Conservation (phyloP, 2,888 invertebrate genomes). For the Mellilla xanthometata region DNA sequence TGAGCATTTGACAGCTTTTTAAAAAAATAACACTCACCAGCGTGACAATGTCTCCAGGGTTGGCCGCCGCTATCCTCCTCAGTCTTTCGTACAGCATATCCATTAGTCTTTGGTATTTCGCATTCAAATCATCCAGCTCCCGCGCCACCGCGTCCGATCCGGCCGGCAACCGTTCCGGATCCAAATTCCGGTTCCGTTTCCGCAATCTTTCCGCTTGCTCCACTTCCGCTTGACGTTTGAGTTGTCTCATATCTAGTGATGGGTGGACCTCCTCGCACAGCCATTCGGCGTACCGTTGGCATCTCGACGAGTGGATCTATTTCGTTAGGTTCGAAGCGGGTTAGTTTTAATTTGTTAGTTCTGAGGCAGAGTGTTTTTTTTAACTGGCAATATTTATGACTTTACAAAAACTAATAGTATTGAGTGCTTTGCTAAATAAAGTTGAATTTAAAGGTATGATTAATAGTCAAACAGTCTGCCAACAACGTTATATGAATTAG, state of each 20-base stretch:
- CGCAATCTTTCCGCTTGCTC: conserved; percentile 64
- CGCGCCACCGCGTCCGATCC: conserved; percentile 90
- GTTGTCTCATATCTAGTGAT: conserved; percentile 85
- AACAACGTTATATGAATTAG: conserved; percentile 17
- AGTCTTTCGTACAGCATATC: conserved; percentile 87
- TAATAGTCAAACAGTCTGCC: conserved; percentile 14
- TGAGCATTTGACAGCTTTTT: conserved; percentile 9
- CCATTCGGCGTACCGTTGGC: conserved; percentile 92
- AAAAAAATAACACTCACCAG: conserved; percentile 84
- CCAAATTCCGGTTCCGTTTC: conserved; percentile 49
- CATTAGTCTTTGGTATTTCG: conserved; percentile 88
- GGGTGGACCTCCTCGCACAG: conserved; percentile 92
- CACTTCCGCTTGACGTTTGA: conserved; percentile 67
- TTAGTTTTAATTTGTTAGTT: conserved; percentile 78
- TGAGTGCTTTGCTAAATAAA: no score
- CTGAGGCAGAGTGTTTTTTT: conserved; percentile 47
- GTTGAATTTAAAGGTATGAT: no score
- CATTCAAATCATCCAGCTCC: conserved; percentile 92
- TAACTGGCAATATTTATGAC: conserved; percentile 1
- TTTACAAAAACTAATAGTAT: no score
- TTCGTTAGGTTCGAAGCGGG: conserved; percentile 69
- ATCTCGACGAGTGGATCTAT: conserved; percentile 93
- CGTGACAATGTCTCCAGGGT: conserved; percentile 88
- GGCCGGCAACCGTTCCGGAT: conserved; percentile 51
- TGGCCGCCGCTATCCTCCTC: conserved; percentile 85